Evolutionary conservation across 2,888 invertebrate species (phyloP), one percentile per base, ranked within the genome.

Genomic region (Brenthis hecate): DNA sequence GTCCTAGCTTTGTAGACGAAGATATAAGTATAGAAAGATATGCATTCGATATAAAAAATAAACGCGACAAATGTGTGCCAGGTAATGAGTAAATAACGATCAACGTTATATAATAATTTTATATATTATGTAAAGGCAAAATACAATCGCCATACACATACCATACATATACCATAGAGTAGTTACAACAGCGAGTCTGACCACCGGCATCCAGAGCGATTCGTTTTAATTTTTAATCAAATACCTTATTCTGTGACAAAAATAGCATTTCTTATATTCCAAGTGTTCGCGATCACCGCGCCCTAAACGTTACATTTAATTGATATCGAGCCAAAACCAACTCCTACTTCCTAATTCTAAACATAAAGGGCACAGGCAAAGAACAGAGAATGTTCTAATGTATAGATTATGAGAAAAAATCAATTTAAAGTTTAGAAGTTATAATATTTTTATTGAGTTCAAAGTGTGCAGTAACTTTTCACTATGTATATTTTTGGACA

Each of bases 201-300:
- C 91, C 91, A 89, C 91, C 92, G 91, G 87, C 80, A 79, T 80
- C 81, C 86, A 84, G 84, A 88, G 88, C 86, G 75, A 75, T 74
- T 68, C 66, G 13, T 50, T 61, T 56, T 62, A 47, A 65, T 71
- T 74, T 74, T 76, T 82, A 82, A 76, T 75, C 77, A 76, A 77
- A 74, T 81, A 82, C 85, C 82, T 81, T 86, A 87, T 81, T 84
- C 84, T 81, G 87, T 92, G 91, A 87, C 88, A 92, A 92, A 92
- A 92, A 92, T 92, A 92, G 85, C 88, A 83, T 89, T 81, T 85
- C 86, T 89, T 87, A 86, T 71, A 80, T 76, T 77, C 79, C 82
- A 83, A 85, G 74, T 83, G 81, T 80, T 81, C 80, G 78, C 82
- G 79, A 77, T 77, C 81, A 84, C 78, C 83, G 77, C 83, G 81